Percentiles rank a stretch among this genome's conserved stretches.
phyloP scores from a whole-genome alignment of 1,140 invertebrate genomes.

The Phortica variegata region DNA sequence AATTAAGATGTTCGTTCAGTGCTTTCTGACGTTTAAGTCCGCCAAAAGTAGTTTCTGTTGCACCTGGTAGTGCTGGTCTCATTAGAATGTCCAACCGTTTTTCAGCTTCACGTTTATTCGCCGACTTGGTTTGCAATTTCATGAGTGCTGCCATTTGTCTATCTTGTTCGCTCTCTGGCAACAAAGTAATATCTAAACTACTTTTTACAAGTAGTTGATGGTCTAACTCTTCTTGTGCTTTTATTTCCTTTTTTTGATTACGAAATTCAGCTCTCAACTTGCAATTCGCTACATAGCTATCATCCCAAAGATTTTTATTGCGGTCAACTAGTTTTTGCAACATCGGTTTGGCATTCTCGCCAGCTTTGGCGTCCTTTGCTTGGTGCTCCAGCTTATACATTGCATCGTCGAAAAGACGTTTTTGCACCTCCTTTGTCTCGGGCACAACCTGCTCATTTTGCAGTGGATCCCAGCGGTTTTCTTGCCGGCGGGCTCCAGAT shows the following conservation, averaged over 20 bases:
- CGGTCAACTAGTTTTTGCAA: conserved; percentile 74
- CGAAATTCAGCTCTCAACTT: conserved; percentile 79
- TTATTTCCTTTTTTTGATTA: conserved; percentile 73
- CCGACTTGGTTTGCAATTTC: conserved; percentile 63
- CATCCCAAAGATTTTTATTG: conserved; percentile 79
- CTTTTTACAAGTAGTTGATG: conserved; percentile 73
- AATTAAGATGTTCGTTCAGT: conserved; percentile 45
- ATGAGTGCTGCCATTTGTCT: conserved; percentile 75
- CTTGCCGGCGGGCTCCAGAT: conserved; percentile 91
- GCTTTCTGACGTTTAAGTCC: conserved; percentile 61
- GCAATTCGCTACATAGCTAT: conserved; percentile 89
- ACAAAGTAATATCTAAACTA: conserved; percentile 74
- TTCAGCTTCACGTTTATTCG: conserved; percentile 57
- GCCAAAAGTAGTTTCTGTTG: conserved; percentile 61
- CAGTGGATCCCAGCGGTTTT: conserved; percentile 96
- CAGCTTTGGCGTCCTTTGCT: conserved; percentile 73
- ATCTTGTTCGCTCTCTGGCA: conserved; percentile 80
- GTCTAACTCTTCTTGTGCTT: conserved; percentile 68
- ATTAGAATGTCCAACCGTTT: conserved; percentile 61
- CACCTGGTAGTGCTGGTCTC: conserved; percentile 62
- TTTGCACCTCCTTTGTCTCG: conserved; percentile 85
- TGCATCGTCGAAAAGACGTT: conserved; percentile 86
- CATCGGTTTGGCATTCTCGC: conserved; percentile 69
- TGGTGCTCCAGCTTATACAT: conserved; percentile 97
- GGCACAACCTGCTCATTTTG: conserved; percentile 94